Percentiles rank a stretch among this genome's conserved stretches.
These are phyloP conservation scores for Melikaiella ostensackeni DNA, from an alignment of 2,888 invertebrate species.

Conservation along the genomic window DNA sequence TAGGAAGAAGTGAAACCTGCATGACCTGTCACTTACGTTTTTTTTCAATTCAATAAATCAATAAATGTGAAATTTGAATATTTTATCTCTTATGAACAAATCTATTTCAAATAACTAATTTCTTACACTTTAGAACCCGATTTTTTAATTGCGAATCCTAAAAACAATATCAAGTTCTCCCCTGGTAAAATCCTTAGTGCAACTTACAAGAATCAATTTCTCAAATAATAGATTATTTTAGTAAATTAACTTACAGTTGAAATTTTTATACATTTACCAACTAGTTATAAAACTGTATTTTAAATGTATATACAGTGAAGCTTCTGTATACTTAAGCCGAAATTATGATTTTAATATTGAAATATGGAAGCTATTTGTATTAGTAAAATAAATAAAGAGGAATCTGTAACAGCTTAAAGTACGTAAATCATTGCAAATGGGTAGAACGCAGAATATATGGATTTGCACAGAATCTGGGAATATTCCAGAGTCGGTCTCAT, in stretches of 20 bases:
- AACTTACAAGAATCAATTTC: background rate
- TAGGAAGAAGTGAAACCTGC: constrained; percentile 13
- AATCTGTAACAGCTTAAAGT: background rate
- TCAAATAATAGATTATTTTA: background rate
- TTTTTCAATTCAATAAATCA: background rate
- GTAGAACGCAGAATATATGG: background rate
- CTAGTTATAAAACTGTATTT: background rate
- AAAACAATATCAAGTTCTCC: background rate
- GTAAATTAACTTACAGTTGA: background rate
- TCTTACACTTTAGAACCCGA: background rate
- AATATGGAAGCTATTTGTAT: too few relatives aligned
- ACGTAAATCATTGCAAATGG: background rate
- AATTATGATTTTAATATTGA: too few relatives aligned
- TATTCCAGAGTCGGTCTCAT: constrained; percentile 11
- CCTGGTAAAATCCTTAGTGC: background rate
- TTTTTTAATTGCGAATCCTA: too few relatives aligned
- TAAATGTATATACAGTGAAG: background rate
- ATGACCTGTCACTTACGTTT: background rate
- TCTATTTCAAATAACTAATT: background rate
- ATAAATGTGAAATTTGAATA: background rate
- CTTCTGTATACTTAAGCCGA: too few relatives aligned
- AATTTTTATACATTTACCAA: background rate
- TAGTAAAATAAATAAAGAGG: too few relatives aligned
- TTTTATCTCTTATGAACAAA: background rate
- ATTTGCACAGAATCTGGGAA: constrained; percentile 14